phyloP scores from a whole-genome alignment of 1,140 invertebrate species.

The Lamellibrachia luymesi region DNA sequence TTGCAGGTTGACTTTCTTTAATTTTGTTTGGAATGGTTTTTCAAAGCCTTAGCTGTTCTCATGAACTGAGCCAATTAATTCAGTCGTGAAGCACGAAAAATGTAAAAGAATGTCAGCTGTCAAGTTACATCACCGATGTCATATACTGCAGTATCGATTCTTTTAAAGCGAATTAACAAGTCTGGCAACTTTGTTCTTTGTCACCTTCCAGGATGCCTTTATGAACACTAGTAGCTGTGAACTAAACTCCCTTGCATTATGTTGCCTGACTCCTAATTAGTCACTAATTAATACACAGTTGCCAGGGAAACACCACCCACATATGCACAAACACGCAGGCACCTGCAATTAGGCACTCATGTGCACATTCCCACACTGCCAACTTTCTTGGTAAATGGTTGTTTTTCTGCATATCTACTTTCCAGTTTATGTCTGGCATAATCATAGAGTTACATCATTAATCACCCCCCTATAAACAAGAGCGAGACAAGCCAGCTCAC shows the following conservation, averaged over 20 bases:
- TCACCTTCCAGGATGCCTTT: neutral
- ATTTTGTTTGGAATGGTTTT: too few species aligned
- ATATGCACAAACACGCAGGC: neutral
- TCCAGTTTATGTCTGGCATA: too few species aligned
- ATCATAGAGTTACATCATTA: too few species aligned
- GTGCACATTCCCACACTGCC: neutral
- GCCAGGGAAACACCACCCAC: neutral
- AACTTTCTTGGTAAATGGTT: neutral
- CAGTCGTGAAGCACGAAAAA: too few species aligned
- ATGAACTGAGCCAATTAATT: too few species aligned
- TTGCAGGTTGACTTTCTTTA: too few species aligned
- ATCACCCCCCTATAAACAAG: too few species aligned
- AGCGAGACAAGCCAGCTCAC: too few species aligned
- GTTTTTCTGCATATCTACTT: neutral
- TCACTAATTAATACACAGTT: neutral
- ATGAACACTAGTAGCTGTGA: neutral
- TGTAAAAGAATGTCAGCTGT: too few species aligned
- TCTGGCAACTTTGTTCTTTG: neutral
- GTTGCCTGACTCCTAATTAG: neutral
- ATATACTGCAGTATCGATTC: neutral
- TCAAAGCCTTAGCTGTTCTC: too few species aligned
- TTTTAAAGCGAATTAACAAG: neutral
- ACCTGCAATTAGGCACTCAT: neutral
- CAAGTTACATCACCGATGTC: too few species aligned
- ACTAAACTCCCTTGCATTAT: neutral